Evolutionary conservation across 2,113 vertebrate species (phyloP).

Genomic region (Tachysurus fulvidraco): DNA sequence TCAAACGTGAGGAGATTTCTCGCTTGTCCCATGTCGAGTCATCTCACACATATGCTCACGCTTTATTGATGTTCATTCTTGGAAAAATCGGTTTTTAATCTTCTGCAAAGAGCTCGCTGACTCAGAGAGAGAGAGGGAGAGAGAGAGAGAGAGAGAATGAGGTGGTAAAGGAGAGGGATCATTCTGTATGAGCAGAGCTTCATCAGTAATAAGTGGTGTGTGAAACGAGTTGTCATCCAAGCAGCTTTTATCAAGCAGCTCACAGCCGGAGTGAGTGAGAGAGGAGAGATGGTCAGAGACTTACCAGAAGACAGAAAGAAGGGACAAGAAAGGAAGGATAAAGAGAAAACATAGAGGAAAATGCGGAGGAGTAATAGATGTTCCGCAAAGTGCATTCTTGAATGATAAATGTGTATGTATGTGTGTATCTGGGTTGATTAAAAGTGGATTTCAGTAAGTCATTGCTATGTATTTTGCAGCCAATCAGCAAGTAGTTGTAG

Average conservation of each 20-base stretch:
- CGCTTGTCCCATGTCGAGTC: conserved; percentile 30
- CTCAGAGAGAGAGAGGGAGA: conserved; percentile 15
- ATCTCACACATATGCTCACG: conserved; percentile 16
- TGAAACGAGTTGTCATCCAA: conserved; percentile 57
- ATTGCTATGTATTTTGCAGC: conserved; percentile 27
- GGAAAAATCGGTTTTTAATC: conserved; percentile 49
- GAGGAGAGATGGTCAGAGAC: conserved; percentile 26
- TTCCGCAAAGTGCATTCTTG: conserved; percentile 32
- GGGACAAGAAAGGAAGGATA: conserved; percentile 16
- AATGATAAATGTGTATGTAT: conserved; percentile 10
- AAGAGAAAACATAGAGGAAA: conserved; percentile 30
- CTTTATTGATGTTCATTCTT: conserved; percentile 20
- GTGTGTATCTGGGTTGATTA: not conserved
- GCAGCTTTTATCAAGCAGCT: conserved; percentile 44
- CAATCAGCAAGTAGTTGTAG: not conserved
- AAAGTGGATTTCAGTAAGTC: conserved; percentile 6
- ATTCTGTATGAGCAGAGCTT: conserved; percentile 42
- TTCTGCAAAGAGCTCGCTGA: conserved; percentile 36
- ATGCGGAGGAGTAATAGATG: conserved; percentile 47
- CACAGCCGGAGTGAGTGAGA: conserved; percentile 2
- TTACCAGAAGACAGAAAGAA: not conserved
- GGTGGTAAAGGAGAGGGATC: conserved; percentile 24
- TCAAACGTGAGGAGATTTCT: conserved; percentile 35
- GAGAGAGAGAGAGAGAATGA: conserved; percentile 27
- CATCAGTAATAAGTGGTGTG: conserved; percentile 57